Base-by-base conservation (phyloP, 2,797 vertebrate genomes). In the Sebastes taczanowskii region DNA sequence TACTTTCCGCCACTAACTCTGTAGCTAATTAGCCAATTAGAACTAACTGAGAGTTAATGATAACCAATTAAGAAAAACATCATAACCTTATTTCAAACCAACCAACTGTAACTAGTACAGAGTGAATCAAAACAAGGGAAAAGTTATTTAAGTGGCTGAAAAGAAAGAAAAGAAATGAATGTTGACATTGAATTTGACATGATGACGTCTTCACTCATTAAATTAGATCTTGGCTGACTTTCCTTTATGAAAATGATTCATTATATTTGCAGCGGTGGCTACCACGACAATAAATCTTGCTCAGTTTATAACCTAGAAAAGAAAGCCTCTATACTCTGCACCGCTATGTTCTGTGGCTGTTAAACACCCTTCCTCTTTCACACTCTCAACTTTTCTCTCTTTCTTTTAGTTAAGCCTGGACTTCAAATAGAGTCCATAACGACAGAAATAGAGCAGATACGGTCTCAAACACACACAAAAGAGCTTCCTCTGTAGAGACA, bases 391-490 rank as follows among this genome's bases (percentile, higher is more conserved):
- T 46, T 62, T 49, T 80, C 23, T 80, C 23, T 61, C 49, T 80
- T 52, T 78, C 11, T 23, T 23, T 35, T 63, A 52, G 53, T 75
- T 56, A 52, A 75, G 35, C 58, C 60, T 49, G 0, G 42, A 68
- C 80, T 73, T 64, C 58, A 76, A 61, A 80, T 58, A 70, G 52
- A 74, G 74, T 46, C 14, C 42, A 46, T 1, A 42, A 16, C 14
- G 14, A 18, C 14, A 18, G 42, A 46, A 46, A 46, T 46, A 46
- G 42, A 46, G 42, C 42, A 46, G 42, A 46, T 16, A 46, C 42
- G 6, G 42, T 46, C 14, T 46, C 42, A 46, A 46, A 46, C 11
- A 52, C 46, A n/a, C 58, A 46, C 18, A 14, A 35, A 42, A 55
- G 42, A n/a, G 53, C 64, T 32, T 70, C 32, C 18, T 34, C n/a